Evolutionary conservation across 1,140 invertebrate species (phyloP), one percentile per base, ranked within the genome.

Genomic region (Delia radicum): DNA sequence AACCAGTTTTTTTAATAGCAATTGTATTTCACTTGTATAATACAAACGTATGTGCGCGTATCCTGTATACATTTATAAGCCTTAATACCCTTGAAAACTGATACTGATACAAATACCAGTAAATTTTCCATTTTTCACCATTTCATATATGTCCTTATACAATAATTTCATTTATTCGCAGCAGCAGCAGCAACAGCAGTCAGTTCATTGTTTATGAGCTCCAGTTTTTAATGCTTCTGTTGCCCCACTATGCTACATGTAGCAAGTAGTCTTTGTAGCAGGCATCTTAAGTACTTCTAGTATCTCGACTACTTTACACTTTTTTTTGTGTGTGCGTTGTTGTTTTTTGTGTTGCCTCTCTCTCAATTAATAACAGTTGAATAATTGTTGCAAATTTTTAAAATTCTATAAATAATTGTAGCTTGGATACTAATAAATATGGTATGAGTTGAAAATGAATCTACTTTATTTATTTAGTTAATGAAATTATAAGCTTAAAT

Each of bases 381-480:
- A 55, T 55, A 55, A 55, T 55, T 55, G 48, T 55, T 55, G 48
- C 48, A 55, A 55, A 55, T 55, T 55, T 55, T 55, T 55, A 55
- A 55, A 55, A 55, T 55, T 55, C 48, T 55, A 55, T 55, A 55
- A 55, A 55, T 55, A 55, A 55, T 55, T 55, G 48, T 55, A 21
- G 48, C 37, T 55, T 55, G 48, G 18, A 55, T 21, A 55, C 48
- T 55, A 55, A 55, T 55, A 55, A 55, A 55, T 55, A 55, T 55
- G n/a, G 48, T 7, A 55, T 55, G 48, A 55, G 48, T 21, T 55
- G 18, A n/a, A 55, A n/a, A 55, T 55, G 48, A 55, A 55, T 55
- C 48, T 55, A 21, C 48, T 55, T 55, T 55, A 55, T 55, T 55
- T 55, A 55, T 55, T 55, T 21, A 55, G 48, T 55, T 55, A 55